Evolutionary conservation across 2,888 invertebrate species (phyloP).

Genomic region (Bedellia somnulentella): DNA sequence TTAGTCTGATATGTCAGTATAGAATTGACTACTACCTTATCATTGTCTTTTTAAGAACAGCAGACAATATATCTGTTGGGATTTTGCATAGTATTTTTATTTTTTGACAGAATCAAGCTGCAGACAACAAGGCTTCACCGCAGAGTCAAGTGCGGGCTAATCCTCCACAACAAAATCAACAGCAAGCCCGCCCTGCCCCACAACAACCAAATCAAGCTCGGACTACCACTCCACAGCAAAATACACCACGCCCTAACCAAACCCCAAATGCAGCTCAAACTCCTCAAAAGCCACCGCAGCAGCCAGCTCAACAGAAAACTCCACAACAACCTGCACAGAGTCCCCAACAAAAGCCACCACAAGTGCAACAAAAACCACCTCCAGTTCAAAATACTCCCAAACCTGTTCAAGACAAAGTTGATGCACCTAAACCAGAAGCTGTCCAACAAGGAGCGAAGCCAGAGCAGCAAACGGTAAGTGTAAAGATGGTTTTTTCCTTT

Average conservation of each 20-base stretch:
- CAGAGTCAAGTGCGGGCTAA: background rate
- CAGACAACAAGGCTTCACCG: background rate
- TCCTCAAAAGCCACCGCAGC: slow-evolving; percentile 11
- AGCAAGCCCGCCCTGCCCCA: slow-evolving; percentile 5
- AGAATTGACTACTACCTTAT: too few relatives aligned
- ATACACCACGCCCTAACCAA: background rate
- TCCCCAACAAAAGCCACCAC: slow-evolving; percentile 13
- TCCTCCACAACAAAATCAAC: slow-evolving; percentile 7
- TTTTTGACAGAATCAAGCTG: slow-evolving; percentile 1
- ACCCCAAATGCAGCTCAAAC: background rate
- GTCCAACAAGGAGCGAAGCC: background rate
- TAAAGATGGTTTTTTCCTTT: too few relatives aligned
- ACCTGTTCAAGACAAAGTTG: slow-evolving; percentile 6
- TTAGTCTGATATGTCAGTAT: too few relatives aligned
- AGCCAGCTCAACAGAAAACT: slow-evolving; percentile 12
- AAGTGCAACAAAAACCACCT: slow-evolving; percentile 11
- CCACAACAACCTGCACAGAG: slow-evolving; percentile 10
- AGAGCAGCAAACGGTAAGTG: slow-evolving; percentile 21
- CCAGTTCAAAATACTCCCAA: too few relatives aligned
- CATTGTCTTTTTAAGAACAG: too few relatives aligned
- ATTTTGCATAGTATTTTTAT: too few relatives aligned
- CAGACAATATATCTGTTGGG: too few relatives aligned
- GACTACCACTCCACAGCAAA: background rate
- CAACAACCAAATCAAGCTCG: slow-evolving; percentile 3
- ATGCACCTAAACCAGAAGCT: background rate